These are phyloP conservation scores for Trypoxylon attenuatum DNA, from an alignment of 2,888 invertebrate genomes.

Conservation along the genomic window DNA sequence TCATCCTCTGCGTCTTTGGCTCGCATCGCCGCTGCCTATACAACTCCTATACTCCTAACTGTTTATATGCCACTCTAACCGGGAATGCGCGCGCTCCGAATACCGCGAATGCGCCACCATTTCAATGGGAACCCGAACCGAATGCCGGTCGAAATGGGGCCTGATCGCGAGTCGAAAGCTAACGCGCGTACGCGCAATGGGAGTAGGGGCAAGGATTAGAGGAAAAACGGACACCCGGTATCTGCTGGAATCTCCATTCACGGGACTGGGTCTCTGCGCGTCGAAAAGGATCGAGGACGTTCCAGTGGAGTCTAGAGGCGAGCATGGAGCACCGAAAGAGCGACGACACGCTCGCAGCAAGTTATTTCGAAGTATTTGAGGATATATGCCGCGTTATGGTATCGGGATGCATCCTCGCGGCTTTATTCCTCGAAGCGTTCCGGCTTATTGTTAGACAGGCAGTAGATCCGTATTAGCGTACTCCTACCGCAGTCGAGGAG, in stretches of 20 bases:
- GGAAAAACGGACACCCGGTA: neutral
- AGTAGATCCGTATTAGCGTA: conserved; percentile 60
- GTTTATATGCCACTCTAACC: no score
- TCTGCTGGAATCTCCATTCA: conserved; percentile 13
- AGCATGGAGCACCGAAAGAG: no score
- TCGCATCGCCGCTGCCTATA: conserved; percentile 36
- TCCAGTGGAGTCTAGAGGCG: neutral
- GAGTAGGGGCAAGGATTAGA: no score
- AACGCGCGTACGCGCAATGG: no score
- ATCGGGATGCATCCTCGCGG: no score
- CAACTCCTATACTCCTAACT: no score
- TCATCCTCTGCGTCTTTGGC: conserved; percentile 31
- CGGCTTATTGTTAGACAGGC: conserved; percentile 57
- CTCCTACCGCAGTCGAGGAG: conserved; percentile 49
- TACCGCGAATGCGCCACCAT: no score
- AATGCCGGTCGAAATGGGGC: no score
- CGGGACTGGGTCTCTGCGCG: neutral
- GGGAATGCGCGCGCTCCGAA: no score
- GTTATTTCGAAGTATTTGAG: conserved; percentile 17
- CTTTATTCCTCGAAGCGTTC: conserved; percentile 54
- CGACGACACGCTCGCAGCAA: conserved; percentile 16
- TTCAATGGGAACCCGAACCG: no score
- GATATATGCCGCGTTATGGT: conserved; percentile 22
- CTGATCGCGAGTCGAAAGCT: no score
- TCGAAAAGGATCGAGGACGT: conserved; percentile 4